Base-by-base conservation (phyloP, 2,888 invertebrate genomes). In the Phyto melanocephala region DNA sequence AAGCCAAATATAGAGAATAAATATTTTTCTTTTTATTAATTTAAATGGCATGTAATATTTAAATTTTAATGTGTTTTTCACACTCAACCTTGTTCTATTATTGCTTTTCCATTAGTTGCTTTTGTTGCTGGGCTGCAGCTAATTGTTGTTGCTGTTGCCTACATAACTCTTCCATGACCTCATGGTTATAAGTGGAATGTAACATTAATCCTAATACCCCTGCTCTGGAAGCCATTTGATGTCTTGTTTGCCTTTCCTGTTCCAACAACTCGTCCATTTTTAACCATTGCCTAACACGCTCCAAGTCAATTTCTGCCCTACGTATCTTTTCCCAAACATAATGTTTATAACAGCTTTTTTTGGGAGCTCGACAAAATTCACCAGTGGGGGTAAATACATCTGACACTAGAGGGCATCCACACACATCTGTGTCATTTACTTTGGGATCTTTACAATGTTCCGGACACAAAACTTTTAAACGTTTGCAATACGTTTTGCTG, bases 151-250 rank as follows among this genome's bases (percentile, higher is more conserved):
- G 88, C 68, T 90, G 90, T 65, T 90, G 90, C 8, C 91, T 87
- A 37, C 90, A 90, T 85, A 95, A 92, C 86, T 94, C 93, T 87
- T 96, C 96, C 95, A 97, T 96, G 0, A 96, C 93, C 86, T 97
- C 97, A 89, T 98, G 98, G 92, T 98, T 97, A 89, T 97, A 97
- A 0, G 98, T 98, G 6, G 98, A 98, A 90, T 99, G 98, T n/a
- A 99, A 92, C 95, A 99, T 96, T 0, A 99, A 92, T 0, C 97
- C 97, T 13, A 99, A 92, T 0, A 99, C 97, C 0, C 98, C 98
- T 52, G 98, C 98, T 77, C 99, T 94, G 86, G 94, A 95, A 1
- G 94, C 93, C 93, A 95, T 93, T 60, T 93, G 92, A 13, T 92
- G 92, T 3, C 98, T 93, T 33, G 98, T 95, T 87, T 95, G 96